Evolutionary conservation across 2,113 vertebrate species (phyloP).

Genomic region (Mohoua ochrocephala): DNA sequence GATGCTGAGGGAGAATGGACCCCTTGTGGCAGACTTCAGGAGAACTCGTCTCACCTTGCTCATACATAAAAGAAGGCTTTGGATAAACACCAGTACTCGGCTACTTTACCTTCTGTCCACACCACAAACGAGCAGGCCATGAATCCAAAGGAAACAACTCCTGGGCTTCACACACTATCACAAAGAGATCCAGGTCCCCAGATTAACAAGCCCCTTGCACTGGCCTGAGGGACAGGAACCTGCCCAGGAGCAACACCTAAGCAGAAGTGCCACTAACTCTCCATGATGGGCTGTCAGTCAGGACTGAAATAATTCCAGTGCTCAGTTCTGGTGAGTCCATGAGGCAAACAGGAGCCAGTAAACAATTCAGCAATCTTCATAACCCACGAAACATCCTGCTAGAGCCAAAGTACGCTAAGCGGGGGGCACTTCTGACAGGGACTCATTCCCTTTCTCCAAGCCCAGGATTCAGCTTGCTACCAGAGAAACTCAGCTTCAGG

Average conservation of each 20-base stretch:
- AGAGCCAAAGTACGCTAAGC: not conserved
- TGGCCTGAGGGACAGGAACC: not conserved
- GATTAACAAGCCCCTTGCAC: not conserved
- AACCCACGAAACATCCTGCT: not conserved
- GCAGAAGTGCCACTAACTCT: not conserved
- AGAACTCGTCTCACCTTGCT: not conserved
- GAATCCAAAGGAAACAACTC: not conserved
- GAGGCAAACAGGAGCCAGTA: not conserved
- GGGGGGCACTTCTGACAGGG: not conserved
- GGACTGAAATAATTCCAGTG: not conserved
- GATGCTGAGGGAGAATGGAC: not conserved
- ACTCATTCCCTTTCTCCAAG: not conserved
- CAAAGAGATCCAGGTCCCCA: not conserved
- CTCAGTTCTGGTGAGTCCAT: not conserved
- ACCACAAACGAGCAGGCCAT: not conserved
- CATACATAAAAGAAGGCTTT: not conserved
- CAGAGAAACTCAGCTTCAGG: not conserved
- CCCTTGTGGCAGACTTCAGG: not conserved
- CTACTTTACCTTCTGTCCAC: not conserved
- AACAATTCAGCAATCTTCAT: not conserved
- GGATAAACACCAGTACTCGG: not conserved
- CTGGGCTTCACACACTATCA: not conserved
- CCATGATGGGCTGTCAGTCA: not conserved
- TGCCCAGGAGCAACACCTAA: not conserved
- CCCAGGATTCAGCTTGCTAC: not conserved